Evolutionary conservation across 2,888 invertebrate genomes (phyloP).

Genomic region (Phanerotoma sp.): DNA sequence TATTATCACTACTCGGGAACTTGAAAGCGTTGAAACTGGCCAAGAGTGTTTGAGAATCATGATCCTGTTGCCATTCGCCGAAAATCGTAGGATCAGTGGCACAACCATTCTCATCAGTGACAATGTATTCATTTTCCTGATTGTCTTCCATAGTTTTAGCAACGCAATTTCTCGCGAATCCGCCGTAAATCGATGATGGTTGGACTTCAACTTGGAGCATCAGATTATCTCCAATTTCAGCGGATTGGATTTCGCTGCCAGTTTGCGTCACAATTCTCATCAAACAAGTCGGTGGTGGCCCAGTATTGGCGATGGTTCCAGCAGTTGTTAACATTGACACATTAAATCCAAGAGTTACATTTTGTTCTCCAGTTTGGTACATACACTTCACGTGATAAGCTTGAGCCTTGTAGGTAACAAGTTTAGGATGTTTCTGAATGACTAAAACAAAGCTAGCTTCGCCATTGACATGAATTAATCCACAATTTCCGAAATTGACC

Average conservation of each 20-base stretch:
- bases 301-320: slow-evolving; percentile 92
- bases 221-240: slow-evolving; percentile 88
- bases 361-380: slow-evolving; percentile 91
- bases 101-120: slow-evolving; percentile 92
- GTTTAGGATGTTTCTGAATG: slow-evolving; percentile 94
- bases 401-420: slow-evolving; percentile 91
- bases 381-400: slow-evolving; percentile 96
- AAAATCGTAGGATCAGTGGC: slow-evolving; percentile 91
- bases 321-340: slow-evolving; percentile 95
- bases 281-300: slow-evolving; percentile 88
- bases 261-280: slow-evolving; percentile 88
- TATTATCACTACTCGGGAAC: slow-evolving; percentile 92
- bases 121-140: slow-evolving; percentile 86
- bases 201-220: slow-evolving; percentile 83
- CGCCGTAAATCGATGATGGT: slow-evolving; percentile 83
- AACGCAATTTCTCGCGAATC: slow-evolving; percentile 89
- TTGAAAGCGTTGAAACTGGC: slow-evolving; percentile 94
- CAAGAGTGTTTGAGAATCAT: slow-evolving; percentile 79
- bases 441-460: slow-evolving; percentile 91
- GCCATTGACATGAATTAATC: slow-evolving; percentile 87
- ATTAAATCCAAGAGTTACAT: slow-evolving; percentile 89
- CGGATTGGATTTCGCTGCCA: slow-evolving; percentile 86
- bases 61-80: slow-evolving; percentile 89
- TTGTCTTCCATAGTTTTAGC: slow-evolving; percentile 90
- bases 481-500: slow-evolving; percentile 89